phyloP scores from a whole-genome alignment of 2,888 invertebrate genomes.

The Antheraea yamamai region DNA sequence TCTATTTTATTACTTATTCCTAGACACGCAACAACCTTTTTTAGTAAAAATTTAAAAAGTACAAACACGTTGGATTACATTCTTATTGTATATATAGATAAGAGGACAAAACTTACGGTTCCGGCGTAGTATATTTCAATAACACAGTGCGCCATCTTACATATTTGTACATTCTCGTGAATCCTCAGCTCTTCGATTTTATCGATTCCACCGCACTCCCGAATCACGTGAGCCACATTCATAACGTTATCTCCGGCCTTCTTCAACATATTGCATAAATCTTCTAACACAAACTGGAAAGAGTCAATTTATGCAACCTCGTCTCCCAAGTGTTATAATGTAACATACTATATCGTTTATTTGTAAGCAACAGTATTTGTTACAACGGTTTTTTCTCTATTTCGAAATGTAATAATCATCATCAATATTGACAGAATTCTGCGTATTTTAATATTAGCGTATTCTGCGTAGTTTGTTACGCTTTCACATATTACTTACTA shows the following conservation, averaged over 20 bases:
- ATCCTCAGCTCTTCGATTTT: conserved; percentile 98
- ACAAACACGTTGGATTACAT: too few relatives aligned
- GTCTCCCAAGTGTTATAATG: background rate
- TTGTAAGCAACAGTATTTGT: too few relatives aligned
- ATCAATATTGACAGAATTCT: too few relatives aligned
- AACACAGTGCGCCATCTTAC: conserved; percentile 99
- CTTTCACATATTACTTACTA: too few relatives aligned
- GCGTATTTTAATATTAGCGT: too few relatives aligned
- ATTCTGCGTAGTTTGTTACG: too few relatives aligned
- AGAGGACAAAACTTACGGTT: conserved; percentile 84
- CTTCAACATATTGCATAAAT: conserved; percentile 98
- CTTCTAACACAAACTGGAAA: conserved; percentile 95
- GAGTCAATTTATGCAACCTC: background rate
- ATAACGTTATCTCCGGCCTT: conserved; percentile 93
- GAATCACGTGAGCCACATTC: conserved; percentile 93
- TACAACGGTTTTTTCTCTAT: too few relatives aligned
- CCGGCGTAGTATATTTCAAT: conserved; percentile 99
- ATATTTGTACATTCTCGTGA: conserved; percentile 99
- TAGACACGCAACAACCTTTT: too few relatives aligned
- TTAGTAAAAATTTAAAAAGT: too few relatives aligned
- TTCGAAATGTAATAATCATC: too few relatives aligned
- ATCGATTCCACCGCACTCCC: conserved; percentile 98
- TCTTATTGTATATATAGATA: background rate
- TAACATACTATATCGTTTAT: too few relatives aligned
- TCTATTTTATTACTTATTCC: too few relatives aligned